Percentiles rank a stretch among this genome's conserved stretches.
phyloP scores from a whole-genome alignment of 1,140 invertebrate genomes.

The Vanessa tameamea region DNA sequence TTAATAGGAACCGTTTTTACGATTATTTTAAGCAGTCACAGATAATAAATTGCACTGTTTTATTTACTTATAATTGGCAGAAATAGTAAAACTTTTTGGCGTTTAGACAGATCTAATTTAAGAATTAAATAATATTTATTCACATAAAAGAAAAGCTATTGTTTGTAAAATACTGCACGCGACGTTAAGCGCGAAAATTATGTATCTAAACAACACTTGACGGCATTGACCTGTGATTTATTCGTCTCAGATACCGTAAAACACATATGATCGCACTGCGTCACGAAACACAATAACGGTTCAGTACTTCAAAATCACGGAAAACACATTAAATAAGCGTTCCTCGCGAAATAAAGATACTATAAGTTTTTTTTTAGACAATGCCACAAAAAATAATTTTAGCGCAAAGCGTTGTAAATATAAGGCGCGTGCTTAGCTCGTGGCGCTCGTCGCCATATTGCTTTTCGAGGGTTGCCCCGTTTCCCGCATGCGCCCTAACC shows the following conservation, averaged over 20 bases:
- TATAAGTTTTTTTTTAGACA: not conserved
- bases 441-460: slow-evolving; percentile 75
- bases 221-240: slow-evolving; percentile 42
- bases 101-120: not conserved
- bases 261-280: slow-evolving; percentile 65
- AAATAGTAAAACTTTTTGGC: not conserved
- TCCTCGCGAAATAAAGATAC: slow-evolving; percentile 22
- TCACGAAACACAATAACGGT: slow-evolving; percentile 38
- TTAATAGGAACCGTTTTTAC: not conserved
- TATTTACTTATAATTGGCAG: not conserved
- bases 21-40: not conserved
- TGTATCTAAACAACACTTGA: slow-evolving; percentile 34
- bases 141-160: slow-evolving; percentile 14
- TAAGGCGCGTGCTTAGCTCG: slow-evolving; percentile 67
- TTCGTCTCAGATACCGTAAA: slow-evolving; percentile 21
- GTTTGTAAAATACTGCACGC: slow-evolving; percentile 26
- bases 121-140: slow-evolving; percentile 25
- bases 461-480: slow-evolving; percentile 54
- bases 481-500: slow-evolving; percentile 67
- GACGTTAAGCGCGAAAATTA: slow-evolving; percentile 34
- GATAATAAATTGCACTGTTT: not conserved
- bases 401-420: slow-evolving; percentile 56
- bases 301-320: slow-evolving; percentile 1
- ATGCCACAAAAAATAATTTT: slow-evolving; percentile 31
- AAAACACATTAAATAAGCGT: slow-evolving; percentile 8